Percentiles rank a stretch among this genome's conserved stretches.
These are phyloP conservation scores for Isaurus tuberculatus DNA, from an alignment of 92 coral and sea anemone genomes.

Conservation along the genomic window DNA sequence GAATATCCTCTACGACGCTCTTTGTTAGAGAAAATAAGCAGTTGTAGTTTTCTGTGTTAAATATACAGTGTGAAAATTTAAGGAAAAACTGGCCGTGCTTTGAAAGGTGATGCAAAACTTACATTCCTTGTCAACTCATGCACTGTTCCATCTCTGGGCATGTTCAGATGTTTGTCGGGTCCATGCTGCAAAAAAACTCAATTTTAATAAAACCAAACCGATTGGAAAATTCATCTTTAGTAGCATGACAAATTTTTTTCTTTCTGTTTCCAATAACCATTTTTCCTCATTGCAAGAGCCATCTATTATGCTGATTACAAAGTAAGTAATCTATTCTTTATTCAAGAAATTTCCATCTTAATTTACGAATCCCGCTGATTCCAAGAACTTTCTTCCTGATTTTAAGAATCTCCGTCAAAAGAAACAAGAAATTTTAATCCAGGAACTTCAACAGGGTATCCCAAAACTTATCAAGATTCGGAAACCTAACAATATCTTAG, in stretches of 20 bases:
- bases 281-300: too few relatives aligned
- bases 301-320: too few relatives aligned
- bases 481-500: too few relatives aligned
- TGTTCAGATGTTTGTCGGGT: constrained; percentile 96
- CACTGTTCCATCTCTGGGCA: constrained; percentile 99
- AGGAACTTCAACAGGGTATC: too few relatives aligned
- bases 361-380: too few relatives aligned
- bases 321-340: too few relatives aligned
- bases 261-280: not conserved
- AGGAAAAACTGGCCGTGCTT: not conserved
- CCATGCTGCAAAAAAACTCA: constrained; percentile 72
- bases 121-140: constrained; percentile 98
- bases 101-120: constrained; percentile 34
- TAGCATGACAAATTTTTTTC: not conserved
- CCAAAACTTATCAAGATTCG: too few relatives aligned
- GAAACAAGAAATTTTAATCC: too few relatives aligned
- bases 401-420: too few relatives aligned
- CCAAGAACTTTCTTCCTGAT: too few relatives aligned
- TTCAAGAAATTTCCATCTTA: too few relatives aligned
- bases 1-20: too few relatives aligned
- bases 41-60: not conserved
- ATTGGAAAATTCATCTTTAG: not conserved
- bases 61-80: not conserved
- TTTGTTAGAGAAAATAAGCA: not conserved
- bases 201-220: not conserved